Evolutionary conservation across 2,797 vertebrate species (phyloP).

Genomic region (Alauda arvensis): DNA sequence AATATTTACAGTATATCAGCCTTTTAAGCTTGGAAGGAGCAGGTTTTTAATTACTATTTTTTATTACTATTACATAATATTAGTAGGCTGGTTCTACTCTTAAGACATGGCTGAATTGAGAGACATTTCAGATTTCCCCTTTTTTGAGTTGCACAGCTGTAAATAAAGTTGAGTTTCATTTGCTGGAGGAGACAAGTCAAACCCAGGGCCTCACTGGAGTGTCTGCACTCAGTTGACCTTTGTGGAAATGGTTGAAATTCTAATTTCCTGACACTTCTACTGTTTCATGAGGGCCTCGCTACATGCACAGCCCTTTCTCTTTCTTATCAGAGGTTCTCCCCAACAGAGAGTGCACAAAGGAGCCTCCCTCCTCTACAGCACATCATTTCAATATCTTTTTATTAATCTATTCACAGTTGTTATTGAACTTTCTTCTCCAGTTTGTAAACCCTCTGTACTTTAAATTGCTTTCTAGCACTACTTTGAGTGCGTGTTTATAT

Average conservation of each 20-base stretch:
- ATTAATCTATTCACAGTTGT: background rate
- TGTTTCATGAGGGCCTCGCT: background rate
- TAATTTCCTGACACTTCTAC: background rate
- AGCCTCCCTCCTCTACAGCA: background rate
- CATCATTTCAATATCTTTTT: background rate
- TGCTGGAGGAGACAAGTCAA: background rate
- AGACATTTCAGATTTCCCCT: background rate
- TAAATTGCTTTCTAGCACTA: background rate
- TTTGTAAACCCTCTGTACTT: background rate
- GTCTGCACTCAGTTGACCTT: background rate
- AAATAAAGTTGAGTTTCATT: background rate
- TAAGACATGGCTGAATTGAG: background rate
- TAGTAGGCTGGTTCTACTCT: background rate
- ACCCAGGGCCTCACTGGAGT: background rate
- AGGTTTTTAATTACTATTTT: background rate
- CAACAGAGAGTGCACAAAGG: background rate
- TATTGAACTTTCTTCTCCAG: background rate
- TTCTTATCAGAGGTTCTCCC: constrained; percentile 10
- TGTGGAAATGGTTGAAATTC: background rate
- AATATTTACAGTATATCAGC: background rate
- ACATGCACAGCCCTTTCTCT: background rate
- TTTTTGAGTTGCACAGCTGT: background rate
- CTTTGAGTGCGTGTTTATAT: background rate
- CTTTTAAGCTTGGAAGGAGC: background rate
- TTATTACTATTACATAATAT: background rate